A percentile compares a stretch with the other conserved stretches of the same genome.
Evolutionary conservation across 2,113 vertebrate species (phyloP).

Genomic region (Mohoua ochrocephala): DNA sequence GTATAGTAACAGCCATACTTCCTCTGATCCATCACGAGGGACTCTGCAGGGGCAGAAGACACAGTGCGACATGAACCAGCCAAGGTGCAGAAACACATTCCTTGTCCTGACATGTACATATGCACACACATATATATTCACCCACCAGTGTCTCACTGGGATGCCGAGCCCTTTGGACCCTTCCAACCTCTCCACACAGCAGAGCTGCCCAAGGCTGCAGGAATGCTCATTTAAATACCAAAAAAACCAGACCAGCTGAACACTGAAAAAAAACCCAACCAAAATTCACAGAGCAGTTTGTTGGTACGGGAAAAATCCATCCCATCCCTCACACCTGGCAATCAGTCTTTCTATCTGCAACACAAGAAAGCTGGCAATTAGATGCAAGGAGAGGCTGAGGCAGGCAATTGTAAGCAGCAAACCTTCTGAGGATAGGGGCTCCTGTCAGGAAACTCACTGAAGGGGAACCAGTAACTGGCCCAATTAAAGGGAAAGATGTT

Average conservation of each 20-base stretch:
- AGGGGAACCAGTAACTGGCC: conserved; percentile 28
- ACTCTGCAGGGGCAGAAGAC: neutral
- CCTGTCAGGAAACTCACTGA: conserved; percentile 45
- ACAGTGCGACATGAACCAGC: neutral
- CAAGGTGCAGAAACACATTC: neutral
- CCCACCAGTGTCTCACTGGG: neutral
- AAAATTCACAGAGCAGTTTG: neutral
- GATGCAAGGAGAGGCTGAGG: neutral
- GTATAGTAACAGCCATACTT: neutral
- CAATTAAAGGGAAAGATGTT: conserved; percentile 53
- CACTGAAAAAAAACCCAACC: neutral
- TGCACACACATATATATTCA: too few species aligned
- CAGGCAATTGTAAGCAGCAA: conserved; percentile 10
- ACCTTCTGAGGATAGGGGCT: conserved; percentile 26
- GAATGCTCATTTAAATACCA: neutral
- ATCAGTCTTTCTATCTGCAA: conserved; percentile 17
- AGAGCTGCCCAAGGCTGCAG: neutral
- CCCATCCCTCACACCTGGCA: neutral
- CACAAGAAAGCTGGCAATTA: neutral
- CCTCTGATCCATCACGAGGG: neutral
- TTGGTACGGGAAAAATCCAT: neutral
- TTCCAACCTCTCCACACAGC: neutral
- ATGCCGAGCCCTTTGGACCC: neutral
- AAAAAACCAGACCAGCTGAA: neutral
- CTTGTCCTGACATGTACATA: neutral